Base-by-base conservation (phyloP, 2,888 invertebrate genomes). In the Perizoma affinitatum region DNA sequence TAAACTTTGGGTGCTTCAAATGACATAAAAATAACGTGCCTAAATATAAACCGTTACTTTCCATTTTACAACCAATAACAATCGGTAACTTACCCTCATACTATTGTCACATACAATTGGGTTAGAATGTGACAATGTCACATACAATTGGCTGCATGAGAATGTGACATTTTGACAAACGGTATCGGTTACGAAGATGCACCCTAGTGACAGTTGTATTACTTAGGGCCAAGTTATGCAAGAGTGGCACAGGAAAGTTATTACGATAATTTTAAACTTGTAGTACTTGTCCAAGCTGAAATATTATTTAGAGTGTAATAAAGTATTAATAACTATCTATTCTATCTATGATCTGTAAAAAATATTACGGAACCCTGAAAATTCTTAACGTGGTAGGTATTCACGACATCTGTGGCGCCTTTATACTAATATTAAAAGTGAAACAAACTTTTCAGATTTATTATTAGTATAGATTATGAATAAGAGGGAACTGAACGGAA, bases 101-200 rank as follows among this genome's bases (percentile, higher is more conserved):
- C 46, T 6, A 54, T 54, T 58, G 56, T 52, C 61, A 56, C n/a
- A 10, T 47, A 48, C 62, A 62, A 62, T 62, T 58, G 46, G 38
- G 47, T 61, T 35, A 56, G 22, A 58, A 58, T 50, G 51, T 62
- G 58, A 51, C 42, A 57, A 44, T 38, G 5, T 52, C 42, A 61
- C 61, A 56, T 48, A 56, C 41, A 54, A 49, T 57, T 58, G 48
- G 36, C 22, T 22, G 22, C 22, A 43, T 61, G 41, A 55, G 11
- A 57, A 58, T 49, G 50, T 62, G 57, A 50, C 41, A 57, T 40
- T 36, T 5, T 55, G 47, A 61, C 61, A 57, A 53, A 56, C 42
- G 51, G 54, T 58, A 58, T 62, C 58, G 54, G 54, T 61, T 54
- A 54, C 61, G n/a, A 54, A 36, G 57, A 62, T 54, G 46, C 58